Evolutionary conservation across 2,888 invertebrate species (phyloP), one percentile per base, ranked within the genome.

Genomic region (Blomia tropicalis): DNA sequence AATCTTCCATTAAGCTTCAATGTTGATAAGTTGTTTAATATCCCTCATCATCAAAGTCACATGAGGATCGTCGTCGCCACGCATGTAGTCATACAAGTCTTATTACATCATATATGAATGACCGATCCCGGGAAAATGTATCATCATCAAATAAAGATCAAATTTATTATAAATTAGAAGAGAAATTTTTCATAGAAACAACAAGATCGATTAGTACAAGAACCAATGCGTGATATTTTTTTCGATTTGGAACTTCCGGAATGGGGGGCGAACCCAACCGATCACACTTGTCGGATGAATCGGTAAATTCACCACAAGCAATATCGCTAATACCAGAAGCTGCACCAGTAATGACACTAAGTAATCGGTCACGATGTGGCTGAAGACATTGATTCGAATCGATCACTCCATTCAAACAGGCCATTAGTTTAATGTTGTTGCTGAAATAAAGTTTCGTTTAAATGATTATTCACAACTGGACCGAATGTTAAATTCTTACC

Each of bases 221-320:
- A 27, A 47, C 51, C 14, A 47, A 22, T 22, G 51, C 51, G 51
- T 47, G 51, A 27, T 47, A 47, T 22, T 25, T 7, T 27, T 47
- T 47, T 27, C n/a, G 7, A n/a, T 47, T 47, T 22, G 51, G 11
- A 11, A 11, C n/a, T n/a, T 7, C 51, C 7, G 51, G 51, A 11
- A 11, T 47, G 11, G 51, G 51, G 5, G 51, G 11, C 22, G 22
- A 7, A 11, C 51, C 51, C 7, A 47, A n/a, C 14, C 51, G 51
- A n/a, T 47, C 51, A 27, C 51, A 47, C 22, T 19, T 7, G 22
- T 47, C 51, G 22, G 51, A 47, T 11, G 51, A 47, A 22, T 47
- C 51, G 51, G 51, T 47, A n/a, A 11, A 47, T n/a, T 47, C 51
- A 11, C 51, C 27, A n/a, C 51, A 47, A n/a, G 51, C 51, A 27